Evolutionary conservation across 2,888 invertebrate species (phyloP), one percentile per base, ranked within the genome.

Genomic region (Reticulitermes lucifugus): DNA sequence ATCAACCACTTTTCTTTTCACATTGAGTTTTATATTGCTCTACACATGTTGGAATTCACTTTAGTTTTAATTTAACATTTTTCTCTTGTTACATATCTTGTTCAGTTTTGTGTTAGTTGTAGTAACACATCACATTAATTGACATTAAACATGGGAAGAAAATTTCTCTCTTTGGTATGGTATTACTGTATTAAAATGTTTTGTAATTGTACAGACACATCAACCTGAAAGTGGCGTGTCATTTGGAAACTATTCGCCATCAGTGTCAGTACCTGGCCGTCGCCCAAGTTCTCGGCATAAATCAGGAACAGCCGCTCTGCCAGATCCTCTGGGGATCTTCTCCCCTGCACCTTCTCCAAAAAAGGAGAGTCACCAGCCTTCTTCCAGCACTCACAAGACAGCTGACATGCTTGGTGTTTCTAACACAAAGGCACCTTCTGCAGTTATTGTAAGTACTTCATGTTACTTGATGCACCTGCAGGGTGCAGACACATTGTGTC

Each of bases 211-310:
- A 12, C 73, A 77, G 21, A 21, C 3, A 21, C 70, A 81, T 10
- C 70, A 65, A 22, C 35, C 43, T 60, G 5, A 70, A 81, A 43
- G 65, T 18, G 41, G 43, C 41, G 65, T 81, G 21, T 79, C 86
- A 35, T 86, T 86, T 77, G 86, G 86, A n/a, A 84, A 79, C 35
- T 86, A 86, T 59, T 65, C 86, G 43, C 86, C 86, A 14, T 86
- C 86, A 51, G 71, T 86, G 43, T 59, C 84, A 43, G 79, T 51
- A 7, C 35, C 71, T 41, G 73, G 81, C 21, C 84, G 84, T 46
- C 75, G 86, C 9, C 75, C 75, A 22, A 71, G 14, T 12, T 25
- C 46, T 4, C 60, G 75, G 59, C 65, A 80, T 29, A 65, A 55
- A 7, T 82, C 84, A 21, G 80, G 73, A 18, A 51, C 29, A 10